These are phyloP conservation scores for Spatula versicolor DNA, from an alignment of 2,797 vertebrate species.

Conservation along the genomic window DNA sequence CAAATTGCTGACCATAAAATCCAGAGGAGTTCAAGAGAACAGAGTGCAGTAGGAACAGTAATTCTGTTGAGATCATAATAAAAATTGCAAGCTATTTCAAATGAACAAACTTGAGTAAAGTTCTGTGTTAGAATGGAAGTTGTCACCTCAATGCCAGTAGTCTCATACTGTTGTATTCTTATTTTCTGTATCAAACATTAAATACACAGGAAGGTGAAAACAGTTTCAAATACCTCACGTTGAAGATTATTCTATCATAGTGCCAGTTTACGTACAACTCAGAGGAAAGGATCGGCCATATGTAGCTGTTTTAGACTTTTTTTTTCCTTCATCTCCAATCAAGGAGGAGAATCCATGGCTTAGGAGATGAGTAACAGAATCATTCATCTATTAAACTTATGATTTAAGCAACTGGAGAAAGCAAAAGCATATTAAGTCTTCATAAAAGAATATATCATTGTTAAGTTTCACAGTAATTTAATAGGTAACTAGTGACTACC, in stretches of 20 bases:
- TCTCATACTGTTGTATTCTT: not conserved
- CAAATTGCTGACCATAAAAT: not conserved
- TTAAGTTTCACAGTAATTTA: not conserved
- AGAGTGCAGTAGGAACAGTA: not conserved
- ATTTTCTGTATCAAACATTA: not conserved
- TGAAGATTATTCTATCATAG: not conserved
- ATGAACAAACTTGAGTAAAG: not conserved
- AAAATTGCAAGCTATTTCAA: not conserved
- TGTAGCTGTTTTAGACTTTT: not conserved
- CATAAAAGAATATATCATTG: not conserved
- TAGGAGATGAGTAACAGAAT: not conserved
- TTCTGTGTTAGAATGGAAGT: not conserved
- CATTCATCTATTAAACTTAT: not conserved
- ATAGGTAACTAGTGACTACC: not conserved
- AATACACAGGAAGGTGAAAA: not conserved
- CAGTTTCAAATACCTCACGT: not conserved
- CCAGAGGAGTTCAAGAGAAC: not conserved
- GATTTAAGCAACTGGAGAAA: conserved; percentile 13
- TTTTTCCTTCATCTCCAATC: not conserved
- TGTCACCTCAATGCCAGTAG: not conserved
- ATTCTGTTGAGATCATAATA: not conserved
- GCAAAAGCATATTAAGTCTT: not conserved
- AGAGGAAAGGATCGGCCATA: not conserved
- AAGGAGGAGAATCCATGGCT: not conserved
- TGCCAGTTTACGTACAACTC: not conserved